Base-by-base conservation (phyloP, 2,113 vertebrate species). In the Strix aluco region DNA sequence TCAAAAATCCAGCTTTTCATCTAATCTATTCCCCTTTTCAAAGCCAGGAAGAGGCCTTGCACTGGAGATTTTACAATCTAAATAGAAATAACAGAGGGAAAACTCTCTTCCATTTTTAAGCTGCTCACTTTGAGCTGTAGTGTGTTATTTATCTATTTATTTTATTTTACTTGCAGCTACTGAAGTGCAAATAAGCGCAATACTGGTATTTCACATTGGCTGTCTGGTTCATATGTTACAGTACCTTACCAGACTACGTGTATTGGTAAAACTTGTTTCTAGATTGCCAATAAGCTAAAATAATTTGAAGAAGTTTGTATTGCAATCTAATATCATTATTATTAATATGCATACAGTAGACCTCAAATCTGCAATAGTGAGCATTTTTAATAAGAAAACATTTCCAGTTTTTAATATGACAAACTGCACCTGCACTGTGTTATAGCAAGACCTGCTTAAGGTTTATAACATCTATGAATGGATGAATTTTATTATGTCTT, bases 171-270 rank as follows among this genome's bases (percentile, higher is more conserved):
- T 79, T 66, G 23, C 15, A 66, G 6, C 25, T 80, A 20, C 42
- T 73, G 20, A 77, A 77, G 21, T 58, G 23, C 61, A 77, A 85
- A 34, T 66, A 69, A 44, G 63, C 32, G 25, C n/a, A 69, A 44
- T 70, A 21, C 3, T 46, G 77, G 11, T 52, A 88, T 38, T 69
- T 83, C 11, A n/a, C 0, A 0, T 16, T 61, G 52, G 1, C 32
- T 80, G 30, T 23, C 42, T 42, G 52, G 6, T 22, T 62, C 9
- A 0, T 22, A n/a, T 14, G 15, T 71, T 62, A 14, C 8, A 71
- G 8, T 26, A 55, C 3, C 34, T 75, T 69, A 52, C 6, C 32
- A 80, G 92, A n/a, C 2, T 32, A 15, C 5, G 1, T 1, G 4
- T 25, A 5, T 22, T 36, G 17, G 10, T 42, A 80, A 80, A 61